These are phyloP conservation scores for Neoitamus cyanurus DNA, from an alignment of 2,888 invertebrate species.

Conservation along the genomic window DNA sequence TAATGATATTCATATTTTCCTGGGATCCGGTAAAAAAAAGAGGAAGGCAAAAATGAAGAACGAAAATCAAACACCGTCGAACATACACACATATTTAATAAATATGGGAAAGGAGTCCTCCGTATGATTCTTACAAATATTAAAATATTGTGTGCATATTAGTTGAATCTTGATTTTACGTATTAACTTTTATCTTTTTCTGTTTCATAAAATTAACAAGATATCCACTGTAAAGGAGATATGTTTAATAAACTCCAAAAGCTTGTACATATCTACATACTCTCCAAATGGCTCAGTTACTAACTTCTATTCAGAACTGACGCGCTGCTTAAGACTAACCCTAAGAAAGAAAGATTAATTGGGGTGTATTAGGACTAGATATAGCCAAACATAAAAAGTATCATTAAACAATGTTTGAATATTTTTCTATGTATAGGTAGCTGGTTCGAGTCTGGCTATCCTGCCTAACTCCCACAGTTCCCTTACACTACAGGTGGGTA, in stretches of 20 bases:
- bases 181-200: neutral
- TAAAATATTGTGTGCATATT: too few species aligned
- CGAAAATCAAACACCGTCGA: too few species aligned
- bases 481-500: conserved; percentile 56
- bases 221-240: too few species aligned
- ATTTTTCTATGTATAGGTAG: conserved; percentile 55
- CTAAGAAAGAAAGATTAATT: neutral
- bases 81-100: too few species aligned
- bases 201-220: too few species aligned
- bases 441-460: conserved; percentile 57
- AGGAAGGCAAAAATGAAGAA: too few species aligned
- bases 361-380: neutral
- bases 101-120: too few species aligned
- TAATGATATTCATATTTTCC: too few species aligned
- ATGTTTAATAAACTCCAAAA: too few species aligned
- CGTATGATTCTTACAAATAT: too few species aligned
- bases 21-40: too few species aligned
- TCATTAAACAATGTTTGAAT: conserved; percentile 42
- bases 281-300: neutral
- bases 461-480: conserved; percentile 57
- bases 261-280: neutral
- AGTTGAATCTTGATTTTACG: neutral
- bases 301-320: neutral
- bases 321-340: neutral
- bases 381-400: neutral